Conservation (phyloP, 2,888 invertebrate genomes). For the Ceriagrion tenellum region DNA sequence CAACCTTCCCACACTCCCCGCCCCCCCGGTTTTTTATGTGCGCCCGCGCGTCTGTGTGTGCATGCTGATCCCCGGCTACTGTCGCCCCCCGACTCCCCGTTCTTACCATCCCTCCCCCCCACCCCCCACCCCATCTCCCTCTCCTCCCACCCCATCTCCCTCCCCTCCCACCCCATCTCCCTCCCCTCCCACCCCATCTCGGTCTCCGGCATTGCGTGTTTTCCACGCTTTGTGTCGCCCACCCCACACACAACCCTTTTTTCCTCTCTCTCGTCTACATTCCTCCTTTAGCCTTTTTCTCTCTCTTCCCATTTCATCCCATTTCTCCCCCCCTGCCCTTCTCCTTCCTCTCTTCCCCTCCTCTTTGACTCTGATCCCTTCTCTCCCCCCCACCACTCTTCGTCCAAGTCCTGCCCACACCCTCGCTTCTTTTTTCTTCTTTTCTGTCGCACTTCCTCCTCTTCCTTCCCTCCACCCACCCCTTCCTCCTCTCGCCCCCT, state of each 20-base stretch:
- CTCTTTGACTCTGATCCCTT: neutral
- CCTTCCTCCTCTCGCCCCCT: neutral
- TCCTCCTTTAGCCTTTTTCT: neutral
- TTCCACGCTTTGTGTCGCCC: neutral
- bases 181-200: neutral
- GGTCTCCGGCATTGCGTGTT: neutral
- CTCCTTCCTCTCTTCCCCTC: neutral
- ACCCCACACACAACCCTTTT: neutral
- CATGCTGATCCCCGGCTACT: constrained; percentile 16
- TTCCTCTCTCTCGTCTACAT: no score
- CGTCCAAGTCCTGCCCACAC: neutral
- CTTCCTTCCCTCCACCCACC: neutral
- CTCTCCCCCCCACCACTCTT: neutral
- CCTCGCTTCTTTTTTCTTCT: neutral
- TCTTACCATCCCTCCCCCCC: no score
- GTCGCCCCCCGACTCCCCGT: neutral
- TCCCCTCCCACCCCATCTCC: neutral
- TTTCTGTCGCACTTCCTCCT: neutral
- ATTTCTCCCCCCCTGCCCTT: neutral
- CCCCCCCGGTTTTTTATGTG: neutral
- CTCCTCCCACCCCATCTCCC: neutral
- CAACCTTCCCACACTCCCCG: no score
- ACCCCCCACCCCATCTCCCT: neutral
- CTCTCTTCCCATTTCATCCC: neutral
- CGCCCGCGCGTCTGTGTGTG: neutral